Evolutionary conservation across 1,140 invertebrate species (phyloP), one percentile per base, ranked within the genome.

Genomic region (Caenorhabditis elegans): DNA sequence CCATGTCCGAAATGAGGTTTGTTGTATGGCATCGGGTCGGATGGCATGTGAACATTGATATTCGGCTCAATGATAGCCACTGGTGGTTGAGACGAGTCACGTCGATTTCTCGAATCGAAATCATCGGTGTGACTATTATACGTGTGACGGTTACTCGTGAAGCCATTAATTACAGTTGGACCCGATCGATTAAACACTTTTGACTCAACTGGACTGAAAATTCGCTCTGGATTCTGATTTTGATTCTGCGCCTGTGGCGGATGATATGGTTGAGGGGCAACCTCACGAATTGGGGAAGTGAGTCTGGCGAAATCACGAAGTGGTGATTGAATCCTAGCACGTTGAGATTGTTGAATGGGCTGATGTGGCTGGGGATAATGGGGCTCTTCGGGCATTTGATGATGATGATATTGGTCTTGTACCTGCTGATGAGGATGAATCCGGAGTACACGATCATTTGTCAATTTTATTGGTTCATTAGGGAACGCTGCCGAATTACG

Each of bases 151-250:
- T 77, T 48, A 77, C 46, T 77, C 5, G 76, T 77, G 76, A 77
- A 77, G 17, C 76, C 76, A 77, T 77, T 77, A 24, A 77, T 77
- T 26, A 77, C 48, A 48, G 76, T 77, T 31, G 76, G 76, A 48
- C 46, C 46, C 3, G 76, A 77, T 2, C 46, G 76, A 17, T 77
- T 53, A 34, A 26, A 77, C 5, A 77, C 48, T 77, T 77, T 77
- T 2, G 76, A 77, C 46, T 77, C 76, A 6, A 77, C 76, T 19
- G 76, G 76, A 19, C 76, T 53, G 22, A 77, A 77, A 3, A 77
- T 34, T 19, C 76, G 48, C 34, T 77, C 76, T 15, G 26, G 76
- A 43, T 31, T 76, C 2, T 11, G 34, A 6, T 65, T n/a, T 34
- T 65, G 34, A 11, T 31, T n/a, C 11, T 36, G 34, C 11, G 6